These are phyloP conservation scores for Adrianichthys oophorus DNA, from an alignment of 2,797 vertebrate genomes.

Conservation along the genomic window DNA sequence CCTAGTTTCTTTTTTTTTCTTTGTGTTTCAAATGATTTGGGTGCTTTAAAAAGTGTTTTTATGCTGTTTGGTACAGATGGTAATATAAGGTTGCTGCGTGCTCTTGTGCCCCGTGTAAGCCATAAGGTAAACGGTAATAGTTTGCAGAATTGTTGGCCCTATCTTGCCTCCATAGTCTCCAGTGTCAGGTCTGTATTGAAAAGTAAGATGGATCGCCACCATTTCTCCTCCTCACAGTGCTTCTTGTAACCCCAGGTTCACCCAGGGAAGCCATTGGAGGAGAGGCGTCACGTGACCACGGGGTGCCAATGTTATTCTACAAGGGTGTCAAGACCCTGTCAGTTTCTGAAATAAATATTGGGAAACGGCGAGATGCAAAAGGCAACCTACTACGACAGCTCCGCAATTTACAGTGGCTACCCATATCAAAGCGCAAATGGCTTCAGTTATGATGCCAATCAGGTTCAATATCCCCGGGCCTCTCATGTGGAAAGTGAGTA, in stretches of 20 bases:
- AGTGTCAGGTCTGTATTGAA: slow-evolving; percentile 98
- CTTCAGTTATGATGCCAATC: slow-evolving; percentile 96
- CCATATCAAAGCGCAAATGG: slow-evolving; percentile 98
- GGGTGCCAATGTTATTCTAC: slow-evolving; percentile 99
- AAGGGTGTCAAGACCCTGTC: slow-evolving; percentile 99
- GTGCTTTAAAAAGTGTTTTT: slow-evolving; percentile 45
- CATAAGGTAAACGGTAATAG: slow-evolving; percentile 84
- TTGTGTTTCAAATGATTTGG: slow-evolving; percentile 39
- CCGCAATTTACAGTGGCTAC: slow-evolving; percentile 98
- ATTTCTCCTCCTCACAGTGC: slow-evolving; percentile 91
- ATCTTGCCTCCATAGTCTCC: slow-evolving; percentile 93
- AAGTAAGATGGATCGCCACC: slow-evolving; percentile 99
- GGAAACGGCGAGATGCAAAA: slow-evolving; percentile 99
- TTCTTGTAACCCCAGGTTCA: slow-evolving; percentile 92
- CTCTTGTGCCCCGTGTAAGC: slow-evolving; percentile 68
- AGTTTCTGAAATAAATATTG: slow-evolving; percentile 98
- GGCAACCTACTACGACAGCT: slow-evolving; percentile 99
- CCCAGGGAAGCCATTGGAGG: slow-evolving; percentile 95
- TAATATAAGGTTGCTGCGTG: slow-evolving; percentile 63
- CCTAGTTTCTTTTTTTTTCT: slow-evolving; percentile 16
- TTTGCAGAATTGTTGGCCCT: slow-evolving; percentile 90
- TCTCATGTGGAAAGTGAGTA: slow-evolving; percentile 94
- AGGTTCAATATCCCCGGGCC: slow-evolving; percentile 92
- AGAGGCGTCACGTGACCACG: slow-evolving; percentile 96
- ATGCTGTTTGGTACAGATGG: slow-evolving; percentile 68